Conservation (phyloP, 92 coral and sea anemone genomes). For the Phenganax stokvisi region DNA sequence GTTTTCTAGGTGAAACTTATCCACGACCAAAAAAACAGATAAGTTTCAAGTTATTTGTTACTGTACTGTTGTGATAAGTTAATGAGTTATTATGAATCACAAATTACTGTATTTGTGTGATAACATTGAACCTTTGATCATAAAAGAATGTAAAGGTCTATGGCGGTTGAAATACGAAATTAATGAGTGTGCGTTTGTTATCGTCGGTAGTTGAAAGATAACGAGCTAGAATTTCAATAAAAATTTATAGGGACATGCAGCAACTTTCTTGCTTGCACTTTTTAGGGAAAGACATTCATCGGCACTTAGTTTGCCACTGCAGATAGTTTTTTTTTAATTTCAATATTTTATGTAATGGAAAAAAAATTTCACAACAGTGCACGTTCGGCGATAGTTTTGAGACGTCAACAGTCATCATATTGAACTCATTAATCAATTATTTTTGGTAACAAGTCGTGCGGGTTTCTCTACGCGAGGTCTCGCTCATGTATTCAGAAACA, state of each 20-base stretch:
- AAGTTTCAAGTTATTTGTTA: not conserved
- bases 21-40: not conserved
- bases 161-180: too few species aligned
- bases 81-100: not conserved
- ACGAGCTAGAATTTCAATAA: too few species aligned
- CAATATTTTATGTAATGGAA: not conserved
- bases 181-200: too few species aligned
- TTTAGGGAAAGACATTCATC: too few species aligned
- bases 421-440: conserved; percentile 6
- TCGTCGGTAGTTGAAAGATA: too few species aligned
- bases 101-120: too few species aligned
- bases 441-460: not conserved
- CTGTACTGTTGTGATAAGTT: not conserved
- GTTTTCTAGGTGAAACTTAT: not conserved
- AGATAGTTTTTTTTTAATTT: too few species aligned
- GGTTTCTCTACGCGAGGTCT: not conserved
- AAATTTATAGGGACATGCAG: too few species aligned
- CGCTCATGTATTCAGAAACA: conserved; percentile 5
- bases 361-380: not conserved
- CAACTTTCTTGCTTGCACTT: too few species aligned
- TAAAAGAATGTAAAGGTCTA: too few species aligned
- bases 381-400: not conserved
- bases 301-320: too few species aligned
- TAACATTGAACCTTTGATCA: too few species aligned
- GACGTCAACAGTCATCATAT: not conserved